These are phyloP conservation scores for Chironomus tepperi DNA, from an alignment of 1,140 invertebrate genomes.

Conservation along the genomic window DNA sequence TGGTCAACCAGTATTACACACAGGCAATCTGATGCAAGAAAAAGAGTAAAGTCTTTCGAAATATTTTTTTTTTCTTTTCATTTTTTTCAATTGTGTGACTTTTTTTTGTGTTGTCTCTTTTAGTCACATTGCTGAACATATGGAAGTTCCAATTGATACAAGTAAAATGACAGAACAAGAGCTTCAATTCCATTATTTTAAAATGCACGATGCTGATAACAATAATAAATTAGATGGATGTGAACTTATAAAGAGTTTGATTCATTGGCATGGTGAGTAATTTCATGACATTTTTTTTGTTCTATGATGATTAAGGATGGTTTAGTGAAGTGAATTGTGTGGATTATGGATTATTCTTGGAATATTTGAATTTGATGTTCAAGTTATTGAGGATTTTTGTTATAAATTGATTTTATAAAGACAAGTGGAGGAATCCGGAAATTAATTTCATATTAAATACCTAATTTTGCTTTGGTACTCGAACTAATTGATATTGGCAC, in stretches of 20 bases:
- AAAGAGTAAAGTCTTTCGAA: conserved; percentile 32
- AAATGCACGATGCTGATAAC: conserved; percentile 94
- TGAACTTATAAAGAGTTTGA: conserved; percentile 84
- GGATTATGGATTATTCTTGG: too few relatives aligned
- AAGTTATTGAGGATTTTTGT: too few relatives aligned
- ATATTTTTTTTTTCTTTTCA: conserved; percentile 26
- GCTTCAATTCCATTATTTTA: conserved; percentile 92
- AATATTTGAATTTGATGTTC: too few relatives aligned
- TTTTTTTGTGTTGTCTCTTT: conserved; percentile 25
- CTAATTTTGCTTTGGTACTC: too few relatives aligned
- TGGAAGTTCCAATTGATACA: conserved; percentile 88
- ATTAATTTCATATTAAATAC: too few relatives aligned
- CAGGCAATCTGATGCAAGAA: conserved; percentile 33
- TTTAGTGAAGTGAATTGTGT: too few relatives aligned
- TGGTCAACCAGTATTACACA: conserved; percentile 36
- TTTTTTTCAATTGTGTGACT: conserved; percentile 13
- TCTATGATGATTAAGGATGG: too few relatives aligned
- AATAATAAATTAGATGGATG: conserved; percentile 92
- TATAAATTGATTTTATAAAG: too few relatives aligned
- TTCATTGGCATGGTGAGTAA: conserved; percentile 84
- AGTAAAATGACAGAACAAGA: conserved; percentile 91
- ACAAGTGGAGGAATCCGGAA: too few relatives aligned
- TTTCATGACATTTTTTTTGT: too few relatives aligned
- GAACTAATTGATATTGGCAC: too few relatives aligned
- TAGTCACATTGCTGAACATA: conserved; percentile 83